A percentile compares a stretch with the other conserved stretches of the same genome.
phyloP scores from a whole-genome alignment of 1,140 invertebrate species.

The Drosophila biarmipes region DNA sequence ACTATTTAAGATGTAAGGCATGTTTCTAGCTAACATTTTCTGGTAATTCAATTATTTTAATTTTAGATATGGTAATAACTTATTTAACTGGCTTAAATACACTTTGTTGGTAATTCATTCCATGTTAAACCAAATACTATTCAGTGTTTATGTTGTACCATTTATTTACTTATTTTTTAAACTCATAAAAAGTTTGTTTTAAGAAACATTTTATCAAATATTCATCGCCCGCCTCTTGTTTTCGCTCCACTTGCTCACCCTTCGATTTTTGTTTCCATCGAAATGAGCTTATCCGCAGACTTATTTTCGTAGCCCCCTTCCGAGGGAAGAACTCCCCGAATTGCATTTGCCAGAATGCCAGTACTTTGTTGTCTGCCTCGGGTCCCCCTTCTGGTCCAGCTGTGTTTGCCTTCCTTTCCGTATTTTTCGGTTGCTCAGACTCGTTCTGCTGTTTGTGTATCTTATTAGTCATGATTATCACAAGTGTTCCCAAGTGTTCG shows the following conservation, averaged over 20 bases:
- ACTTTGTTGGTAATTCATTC: no score
- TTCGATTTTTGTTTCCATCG: conserved; percentile 6
- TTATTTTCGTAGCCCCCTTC: conserved; percentile 27
- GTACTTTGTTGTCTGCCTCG: conserved; percentile 16
- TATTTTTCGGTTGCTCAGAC: conserved; percentile 19
- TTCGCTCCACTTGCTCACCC: conserved; percentile 3
- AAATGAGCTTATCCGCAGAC: conserved; percentile 11
- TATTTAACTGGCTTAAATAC: no score
- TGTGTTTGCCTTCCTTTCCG: conserved; percentile 47
- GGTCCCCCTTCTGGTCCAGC: conserved; percentile 20
- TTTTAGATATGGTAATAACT: no score
- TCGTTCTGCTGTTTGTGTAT: conserved; percentile 54
- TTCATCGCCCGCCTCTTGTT: neutral
- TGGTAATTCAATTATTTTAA: no score
- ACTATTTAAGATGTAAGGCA: no score
- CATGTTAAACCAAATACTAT: neutral
- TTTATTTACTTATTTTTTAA: no score
- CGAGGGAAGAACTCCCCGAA: conserved; percentile 5
- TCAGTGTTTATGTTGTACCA: no score
- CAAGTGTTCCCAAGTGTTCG: conserved; percentile 72
- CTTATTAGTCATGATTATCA: conserved; percentile 82
- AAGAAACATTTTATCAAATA: neutral
- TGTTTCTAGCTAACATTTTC: no score
- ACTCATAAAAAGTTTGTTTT: no score
- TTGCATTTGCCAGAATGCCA: conserved; percentile 29